Conservation (phyloP, 2,113 vertebrate genomes). For the Parus major region DNA sequence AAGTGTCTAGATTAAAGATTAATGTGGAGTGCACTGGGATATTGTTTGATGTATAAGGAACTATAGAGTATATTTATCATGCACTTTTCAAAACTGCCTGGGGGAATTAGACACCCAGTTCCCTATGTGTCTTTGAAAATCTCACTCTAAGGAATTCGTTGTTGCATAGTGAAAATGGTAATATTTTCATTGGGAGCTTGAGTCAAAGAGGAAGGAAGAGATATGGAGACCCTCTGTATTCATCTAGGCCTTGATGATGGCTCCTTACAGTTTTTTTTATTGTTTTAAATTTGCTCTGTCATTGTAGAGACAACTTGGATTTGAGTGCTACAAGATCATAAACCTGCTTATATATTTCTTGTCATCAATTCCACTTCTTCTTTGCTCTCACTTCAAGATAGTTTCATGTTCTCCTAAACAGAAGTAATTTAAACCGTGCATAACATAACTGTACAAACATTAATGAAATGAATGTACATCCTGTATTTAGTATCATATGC, state of each 20-base stretch:
- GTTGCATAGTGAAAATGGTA: background rate
- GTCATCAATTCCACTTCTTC: background rate
- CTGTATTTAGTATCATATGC: background rate
- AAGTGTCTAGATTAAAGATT: constrained; percentile 65
- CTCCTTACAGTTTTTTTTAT: background rate
- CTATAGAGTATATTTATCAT: constrained; percentile 38
- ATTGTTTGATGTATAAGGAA: constrained; percentile 55
- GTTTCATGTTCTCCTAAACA: background rate
- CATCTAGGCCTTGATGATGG: background rate
- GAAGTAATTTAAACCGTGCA: background rate
- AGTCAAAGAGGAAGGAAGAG: background rate
- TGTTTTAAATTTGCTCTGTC: background rate
- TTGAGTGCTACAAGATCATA: background rate
- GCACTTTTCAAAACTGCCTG: constrained; percentile 14
- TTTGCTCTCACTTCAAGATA: background rate
- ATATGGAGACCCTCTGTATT: background rate
- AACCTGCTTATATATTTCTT: background rate
- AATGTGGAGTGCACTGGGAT: constrained; percentile 42
- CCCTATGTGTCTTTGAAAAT: constrained; percentile 30
- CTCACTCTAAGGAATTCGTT: constrained; percentile 13
- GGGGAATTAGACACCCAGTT: constrained; percentile 27
- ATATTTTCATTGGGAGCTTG: background rate
- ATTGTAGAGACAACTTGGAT: background rate
- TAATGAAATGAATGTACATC: background rate
- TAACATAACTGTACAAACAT: background rate